These are phyloP conservation scores for Pelodytes ibericus DNA, from an alignment of 2,797 vertebrate genomes.

Conservation along the genomic window DNA sequence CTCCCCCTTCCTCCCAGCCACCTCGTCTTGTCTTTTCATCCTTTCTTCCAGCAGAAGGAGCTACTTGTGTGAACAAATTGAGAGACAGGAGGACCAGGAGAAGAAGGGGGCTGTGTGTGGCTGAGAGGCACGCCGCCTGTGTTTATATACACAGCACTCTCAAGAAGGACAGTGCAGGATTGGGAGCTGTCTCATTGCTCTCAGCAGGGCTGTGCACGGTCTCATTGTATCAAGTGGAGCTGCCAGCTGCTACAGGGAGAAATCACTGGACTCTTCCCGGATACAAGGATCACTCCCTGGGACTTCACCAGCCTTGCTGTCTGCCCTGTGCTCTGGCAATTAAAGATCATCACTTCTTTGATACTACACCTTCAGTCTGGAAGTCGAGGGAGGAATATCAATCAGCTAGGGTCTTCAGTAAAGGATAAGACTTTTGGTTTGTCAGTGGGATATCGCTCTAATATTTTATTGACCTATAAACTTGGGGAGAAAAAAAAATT, in stretches of 20 bases:
- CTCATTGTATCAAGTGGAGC: neutral
- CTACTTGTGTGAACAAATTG: slow-evolving; percentile 29
- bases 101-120: neutral
- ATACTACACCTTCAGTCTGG: neutral
- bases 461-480: slow-evolving; percentile 2
- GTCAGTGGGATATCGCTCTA: slow-evolving; percentile 9
- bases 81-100: neutral
- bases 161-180: neutral
- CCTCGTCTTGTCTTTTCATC: slow-evolving; percentile 27
- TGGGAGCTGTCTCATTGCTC: slow-evolving; percentile 12
- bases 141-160: slow-evolving; percentile 36
- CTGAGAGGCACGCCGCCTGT: slow-evolving; percentile 18
- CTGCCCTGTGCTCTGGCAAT: slow-evolving; percentile 1
- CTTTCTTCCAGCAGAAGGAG: slow-evolving; percentile 45
- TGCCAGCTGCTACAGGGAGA: neutral
- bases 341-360: neutral
- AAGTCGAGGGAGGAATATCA: neutral
- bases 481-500: neutral
- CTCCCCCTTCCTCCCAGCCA: slow-evolving; percentile 10
- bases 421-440: slow-evolving; percentile 18
- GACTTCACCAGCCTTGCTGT: neutral
- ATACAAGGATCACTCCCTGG: slow-evolving; percentile 1
- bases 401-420: neutral
- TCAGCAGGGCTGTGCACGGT: neutral
- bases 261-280: neutral